Percentiles rank a stretch among this genome's conserved stretches.
Evolutionary conservation across 1,140 invertebrate species (phyloP).

Genomic region (Brachionus sp.): DNA sequence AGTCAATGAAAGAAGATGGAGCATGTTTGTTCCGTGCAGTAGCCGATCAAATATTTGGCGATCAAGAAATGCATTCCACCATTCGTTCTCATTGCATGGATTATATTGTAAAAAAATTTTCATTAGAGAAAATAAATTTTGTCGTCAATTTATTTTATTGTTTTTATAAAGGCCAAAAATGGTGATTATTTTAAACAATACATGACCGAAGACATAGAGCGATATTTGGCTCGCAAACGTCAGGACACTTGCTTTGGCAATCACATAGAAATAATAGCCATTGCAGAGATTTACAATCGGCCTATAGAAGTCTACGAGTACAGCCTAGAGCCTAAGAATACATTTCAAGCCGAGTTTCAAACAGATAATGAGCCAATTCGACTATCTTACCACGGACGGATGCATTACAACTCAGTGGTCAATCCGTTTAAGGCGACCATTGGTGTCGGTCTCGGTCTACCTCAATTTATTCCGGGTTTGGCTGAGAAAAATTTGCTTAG

Average conservation of each 20-base stretch:
- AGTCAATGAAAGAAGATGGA: conserved; percentile 85
- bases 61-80: conserved; percentile 82
- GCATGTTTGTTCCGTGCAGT: conserved; percentile 85
- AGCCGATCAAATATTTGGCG: conserved; percentile 86
- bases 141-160: conserved; percentile 48
- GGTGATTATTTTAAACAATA: conserved; percentile 86
- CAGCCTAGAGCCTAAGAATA: conserved; percentile 80
- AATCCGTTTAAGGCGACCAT: conserved; percentile 77
- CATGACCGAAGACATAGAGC: conserved; percentile 84
- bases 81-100: conserved; percentile 85
- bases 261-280: conserved; percentile 88
- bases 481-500: conserved; percentile 72
- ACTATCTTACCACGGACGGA: conserved; percentile 80
- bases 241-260: conserved; percentile 78
- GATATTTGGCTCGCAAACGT: conserved; percentile 71
- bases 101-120: conserved; percentile 71
- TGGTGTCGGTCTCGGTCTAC: conserved; percentile 79
- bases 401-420: conserved; percentile 85
- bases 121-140: background rate
- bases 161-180: conserved; percentile 68
- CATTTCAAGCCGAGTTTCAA: conserved; percentile 72
- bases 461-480: conserved; percentile 74
- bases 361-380: conserved; percentile 75
- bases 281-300: conserved; percentile 86
- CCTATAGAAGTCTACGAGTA: conserved; percentile 90